Percentiles rank a stretch among this genome's conserved stretches.
phyloP scores from a whole-genome alignment of 2,797 vertebrate genomes.

The Glossophaga mutica region DNA sequence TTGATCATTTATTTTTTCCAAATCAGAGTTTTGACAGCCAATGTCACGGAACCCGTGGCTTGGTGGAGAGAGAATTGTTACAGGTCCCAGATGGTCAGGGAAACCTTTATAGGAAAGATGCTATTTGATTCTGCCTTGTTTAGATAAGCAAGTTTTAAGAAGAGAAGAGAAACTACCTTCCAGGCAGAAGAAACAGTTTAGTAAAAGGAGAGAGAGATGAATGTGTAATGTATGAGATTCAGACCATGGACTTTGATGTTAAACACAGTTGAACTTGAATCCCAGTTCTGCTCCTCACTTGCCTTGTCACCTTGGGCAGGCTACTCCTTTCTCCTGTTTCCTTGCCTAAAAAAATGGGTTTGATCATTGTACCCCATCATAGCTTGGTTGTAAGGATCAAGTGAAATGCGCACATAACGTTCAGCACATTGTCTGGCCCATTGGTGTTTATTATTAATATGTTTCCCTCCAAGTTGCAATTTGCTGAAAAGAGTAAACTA shows the following conservation, averaged over 20 bases:
- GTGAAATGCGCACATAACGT: neutral
- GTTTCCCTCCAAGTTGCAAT: neutral
- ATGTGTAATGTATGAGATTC: neutral
- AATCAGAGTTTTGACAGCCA: neutral
- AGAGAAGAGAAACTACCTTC: neutral
- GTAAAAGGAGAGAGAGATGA: neutral
- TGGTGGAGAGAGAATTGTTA: neutral
- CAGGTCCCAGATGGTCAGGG: neutral
- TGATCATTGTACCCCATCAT: neutral
- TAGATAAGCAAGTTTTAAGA: neutral
- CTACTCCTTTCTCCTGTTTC: neutral
- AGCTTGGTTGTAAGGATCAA: neutral
- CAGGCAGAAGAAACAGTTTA: neutral
- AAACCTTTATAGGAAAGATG: neutral
- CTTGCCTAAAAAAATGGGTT: neutral
- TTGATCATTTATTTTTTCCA: neutral
- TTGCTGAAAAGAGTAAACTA: neutral
- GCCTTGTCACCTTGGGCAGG: neutral
- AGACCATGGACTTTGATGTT: neutral
- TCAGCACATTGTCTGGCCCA: neutral
- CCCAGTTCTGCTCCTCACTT: neutral
- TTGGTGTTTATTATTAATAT: neutral
- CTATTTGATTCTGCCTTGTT: neutral
- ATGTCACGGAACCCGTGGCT: neutral
- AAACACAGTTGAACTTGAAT: neutral